Evolutionary conservation across 1,140 invertebrate genomes (phyloP), one percentile per base, ranked within the genome.

Genomic region (Drosophila rufa): DNA sequence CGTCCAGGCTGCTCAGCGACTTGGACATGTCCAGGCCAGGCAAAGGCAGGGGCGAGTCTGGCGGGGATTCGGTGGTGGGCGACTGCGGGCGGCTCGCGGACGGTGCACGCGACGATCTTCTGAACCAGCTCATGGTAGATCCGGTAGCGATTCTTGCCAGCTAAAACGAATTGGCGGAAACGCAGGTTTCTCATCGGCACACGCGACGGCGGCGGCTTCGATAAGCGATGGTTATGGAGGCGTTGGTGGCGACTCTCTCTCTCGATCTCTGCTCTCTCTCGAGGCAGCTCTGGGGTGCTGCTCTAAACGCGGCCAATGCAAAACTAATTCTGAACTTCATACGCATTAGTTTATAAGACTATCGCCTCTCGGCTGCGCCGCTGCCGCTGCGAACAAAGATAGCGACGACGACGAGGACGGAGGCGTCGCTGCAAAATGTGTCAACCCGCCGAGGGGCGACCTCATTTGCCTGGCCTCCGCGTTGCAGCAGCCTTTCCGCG

Each of bases 61-160:
- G 11, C 1, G n/a, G 19, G 0, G 19, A 51, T 22, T 17, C n/a
- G 25, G 25, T 40, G 46, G 7, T 46, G 43, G 25, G 36, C 4
- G 17, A 65, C 6, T 47, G 48, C 57, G 59, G 77, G 71, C 27
- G 89, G 86, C 78, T 94, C 94, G 45, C 94, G 93, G 51, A 92
- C 80, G 83, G 94, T 94, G 79, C 93, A 92, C 46, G 93, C 93
- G 93, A 95, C 94, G 93, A 94, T 93, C 92, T 95, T 95, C 86
- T 95, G 94, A 94, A 95, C 94, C 94, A 95, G 83, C 92, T 95
- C 94, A 94, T 95, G 94, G 74, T 93, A 92, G 67, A 94, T 94
- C 62, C 90, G 93, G 82, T 86, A 93, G 93, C 94, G 94, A 94
- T 95, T 95, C 82, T 93, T 94, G 70, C 94, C 94, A 94, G 94